Evolutionary conservation across 1,140 invertebrate species (phyloP).

Genomic region (Scaptomyza pallida): DNA sequence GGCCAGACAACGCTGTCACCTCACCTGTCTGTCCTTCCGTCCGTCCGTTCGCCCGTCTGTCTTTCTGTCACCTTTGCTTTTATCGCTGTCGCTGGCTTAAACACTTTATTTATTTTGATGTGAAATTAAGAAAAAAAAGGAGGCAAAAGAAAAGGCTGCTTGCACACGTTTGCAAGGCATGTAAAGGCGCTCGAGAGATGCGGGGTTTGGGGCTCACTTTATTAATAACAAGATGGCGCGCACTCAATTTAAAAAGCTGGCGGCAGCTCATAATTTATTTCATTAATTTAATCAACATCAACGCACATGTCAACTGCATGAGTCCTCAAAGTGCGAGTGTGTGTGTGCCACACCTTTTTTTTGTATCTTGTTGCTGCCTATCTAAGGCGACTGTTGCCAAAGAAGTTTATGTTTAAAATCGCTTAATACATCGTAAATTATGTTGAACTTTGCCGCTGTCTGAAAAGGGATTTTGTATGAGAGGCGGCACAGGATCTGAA

Average conservation of each 20-base stretch:
- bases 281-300: conserved; percentile 82
- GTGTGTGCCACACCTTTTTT: conserved; percentile 39
- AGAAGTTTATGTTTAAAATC: conserved; percentile 76
- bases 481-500: conserved; percentile 21
- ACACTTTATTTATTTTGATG: conserved; percentile 60
- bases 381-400: conserved; percentile 39
- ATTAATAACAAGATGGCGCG: conserved; percentile 81
- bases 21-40: conserved; percentile 39
- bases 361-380: conserved; percentile 3
- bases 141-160: conserved; percentile 1
- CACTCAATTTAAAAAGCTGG: conserved; percentile 74
- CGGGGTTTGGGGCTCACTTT: conserved; percentile 46
- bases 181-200: conserved; percentile 6
- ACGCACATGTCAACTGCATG: conserved; percentile 78
- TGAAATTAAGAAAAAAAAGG: conserved; percentile 55
- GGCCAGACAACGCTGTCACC: conserved; percentile 26
- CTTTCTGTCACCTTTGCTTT: conserved; percentile 25
- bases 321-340: conserved; percentile 47
- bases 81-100: conserved; percentile 46
- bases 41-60: no score
- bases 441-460: conserved; percentile 50
- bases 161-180: conserved; percentile 28
- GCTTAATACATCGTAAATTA: conserved; percentile 82
- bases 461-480: not conserved
- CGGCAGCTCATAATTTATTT: conserved; percentile 80